Conservation (phyloP, 2,888 invertebrate species). For the Parasteatoda lunata region DNA sequence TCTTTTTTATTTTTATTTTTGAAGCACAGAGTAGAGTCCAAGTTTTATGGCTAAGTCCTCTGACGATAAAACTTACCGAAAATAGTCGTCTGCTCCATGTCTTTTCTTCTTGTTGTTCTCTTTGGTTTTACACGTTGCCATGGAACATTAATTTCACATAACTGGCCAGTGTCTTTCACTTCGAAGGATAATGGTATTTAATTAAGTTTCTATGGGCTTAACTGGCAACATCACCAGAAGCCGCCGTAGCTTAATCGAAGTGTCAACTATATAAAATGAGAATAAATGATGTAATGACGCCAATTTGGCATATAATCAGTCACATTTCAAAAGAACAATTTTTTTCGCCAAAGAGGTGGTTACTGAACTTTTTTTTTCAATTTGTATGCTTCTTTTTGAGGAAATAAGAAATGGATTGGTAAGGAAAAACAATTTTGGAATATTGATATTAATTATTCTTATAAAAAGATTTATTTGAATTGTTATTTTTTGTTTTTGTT, state of each 20-base stretch:
- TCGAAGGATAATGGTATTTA: conserved; percentile 57
- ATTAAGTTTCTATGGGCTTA: conserved; percentile 57
- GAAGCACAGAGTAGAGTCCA: conserved; percentile 13
- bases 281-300: conserved; percentile 29
- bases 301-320: conserved; percentile 33
- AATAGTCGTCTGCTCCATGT: conserved; percentile 37
- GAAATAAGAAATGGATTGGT: too few relatives aligned
- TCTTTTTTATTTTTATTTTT: conserved; percentile 6
- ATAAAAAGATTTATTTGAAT: too few relatives aligned
- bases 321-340: background rate
- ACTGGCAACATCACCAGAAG: conserved; percentile 16
- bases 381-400: background rate
- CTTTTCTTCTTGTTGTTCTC: conserved; percentile 15
- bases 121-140: conserved; percentile 41
- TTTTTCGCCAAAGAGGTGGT: background rate
- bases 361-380: background rate
- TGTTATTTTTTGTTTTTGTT: too few relatives aligned
- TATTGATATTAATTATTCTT: too few relatives aligned
- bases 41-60: conserved; percentile 45
- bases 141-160: conserved; percentile 62
- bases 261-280: conserved; percentile 42
- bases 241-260: conserved; percentile 32
- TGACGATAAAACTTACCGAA: conserved; percentile 45
- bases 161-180: conserved; percentile 60
- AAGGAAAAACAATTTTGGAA: too few relatives aligned